Base-by-base conservation (phyloP, 2,888 invertebrate genomes). In the Incurvaria masculella region DNA sequence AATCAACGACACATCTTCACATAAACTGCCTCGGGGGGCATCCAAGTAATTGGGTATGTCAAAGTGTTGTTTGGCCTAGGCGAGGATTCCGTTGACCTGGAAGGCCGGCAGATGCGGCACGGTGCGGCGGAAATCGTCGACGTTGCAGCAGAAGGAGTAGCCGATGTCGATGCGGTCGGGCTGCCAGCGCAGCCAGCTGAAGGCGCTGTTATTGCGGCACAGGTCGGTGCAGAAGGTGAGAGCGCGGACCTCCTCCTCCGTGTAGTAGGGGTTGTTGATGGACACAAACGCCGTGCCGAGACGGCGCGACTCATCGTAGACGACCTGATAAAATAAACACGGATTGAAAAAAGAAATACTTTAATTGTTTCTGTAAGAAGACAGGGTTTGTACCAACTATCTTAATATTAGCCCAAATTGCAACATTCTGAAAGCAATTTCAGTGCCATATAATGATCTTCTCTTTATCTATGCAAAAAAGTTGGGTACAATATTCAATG, bases 141-240 rank as follows among this genome's bases (percentile, higher is more conserved):
- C 69, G 1, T 70, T 68, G 59, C 86, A 87, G 57, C 84, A 85
- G 63, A 86, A 85, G 43, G 82, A 81, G 63, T 82, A 81, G 1
- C 86, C 86, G 17, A 70, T 60, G 49, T 67, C 66, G 21, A 81
- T 66, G 53, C 81, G 69, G 50, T 78, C 67, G 0, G 75, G 66
- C 18, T 67, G 61, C 84, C 84, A 85, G 1, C 60, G 62, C n/a
- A 86, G 61, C 86, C 87, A 86, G 56, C 65, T 68, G 56, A 85
- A 46, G 27, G 19, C 27, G 10, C 14, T 14, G 18, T 46, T 40
- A 4, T 27, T 27, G 16, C 46, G 21, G 14, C 46, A 46, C 8
- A 26, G 46, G 21, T 46, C 46, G 3, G 41, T 33, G 41, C 46
- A 46, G 27, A 46, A 46, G 26, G 40, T 40, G 2, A 46, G 46